Conservation (phyloP, 2,797 vertebrate genomes). For the Catostomus latipinnis region DNA sequence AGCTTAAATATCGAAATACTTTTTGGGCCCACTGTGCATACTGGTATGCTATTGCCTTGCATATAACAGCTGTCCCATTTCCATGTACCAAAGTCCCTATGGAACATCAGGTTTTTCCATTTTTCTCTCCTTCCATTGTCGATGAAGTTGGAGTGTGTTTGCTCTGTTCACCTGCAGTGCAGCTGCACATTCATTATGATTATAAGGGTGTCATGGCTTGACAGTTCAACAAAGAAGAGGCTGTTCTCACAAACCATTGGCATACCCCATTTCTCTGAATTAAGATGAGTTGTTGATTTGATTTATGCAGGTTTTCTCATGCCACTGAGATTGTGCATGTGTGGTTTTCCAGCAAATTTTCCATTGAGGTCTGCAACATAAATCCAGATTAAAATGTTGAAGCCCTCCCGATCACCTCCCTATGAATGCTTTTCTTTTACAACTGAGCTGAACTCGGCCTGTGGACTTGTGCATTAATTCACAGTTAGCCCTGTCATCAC, state of each 20-base stretch:
- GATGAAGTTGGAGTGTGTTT: slow-evolving; percentile 44
- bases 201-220: slow-evolving; percentile 34
- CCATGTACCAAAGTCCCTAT: neutral
- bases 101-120: neutral
- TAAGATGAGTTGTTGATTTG: slow-evolving; percentile 30
- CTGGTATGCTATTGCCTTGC: neutral
- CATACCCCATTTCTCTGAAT: slow-evolving; percentile 29
- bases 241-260: slow-evolving; percentile 48
- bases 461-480: slow-evolving; percentile 32
- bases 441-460: slow-evolving; percentile 12
- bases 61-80: neutral
- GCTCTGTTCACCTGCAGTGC: slow-evolving; percentile 50
- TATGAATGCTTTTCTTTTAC: slow-evolving; percentile 35
- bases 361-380: slow-evolving; percentile 32
- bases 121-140: neutral
- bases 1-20: neutral
- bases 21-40: neutral
- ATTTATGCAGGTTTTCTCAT: slow-evolving; percentile 29
- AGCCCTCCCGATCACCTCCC: slow-evolving; percentile 13
- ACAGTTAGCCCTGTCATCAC: slow-evolving; percentile 50
- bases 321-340: neutral
- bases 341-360: slow-evolving; percentile 31
- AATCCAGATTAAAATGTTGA: slow-evolving; percentile 39
- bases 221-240: slow-evolving; percentile 55
- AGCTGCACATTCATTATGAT: slow-evolving; percentile 45